These are phyloP conservation scores for Homarus gammarus DNA, from an alignment of 2,888 invertebrate species.

Conservation along the genomic window DNA sequence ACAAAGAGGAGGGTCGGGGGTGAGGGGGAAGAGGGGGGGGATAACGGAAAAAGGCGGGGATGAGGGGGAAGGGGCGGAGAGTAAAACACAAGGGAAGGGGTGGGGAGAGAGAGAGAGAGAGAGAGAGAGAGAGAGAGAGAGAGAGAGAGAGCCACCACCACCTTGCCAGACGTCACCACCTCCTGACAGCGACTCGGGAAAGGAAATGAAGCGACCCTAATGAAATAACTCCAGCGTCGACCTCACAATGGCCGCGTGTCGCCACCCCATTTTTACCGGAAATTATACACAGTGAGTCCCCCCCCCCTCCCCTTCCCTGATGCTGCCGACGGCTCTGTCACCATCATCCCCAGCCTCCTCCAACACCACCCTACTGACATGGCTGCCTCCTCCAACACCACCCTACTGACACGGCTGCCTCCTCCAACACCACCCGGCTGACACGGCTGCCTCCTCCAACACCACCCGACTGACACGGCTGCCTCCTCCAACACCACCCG, in stretches of 20 bases:
- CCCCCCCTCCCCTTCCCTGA: too few species aligned
- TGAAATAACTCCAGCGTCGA: conserved; percentile 17
- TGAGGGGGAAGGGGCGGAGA: neutral
- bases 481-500: too few species aligned
- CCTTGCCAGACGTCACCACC: conserved; percentile 9
- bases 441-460: too few species aligned
- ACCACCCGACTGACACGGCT: too few species aligned
- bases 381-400: too few species aligned
- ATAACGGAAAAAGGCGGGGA: neutral
- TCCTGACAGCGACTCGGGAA: conserved; percentile 24
- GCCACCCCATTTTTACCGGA: conserved; percentile 31
- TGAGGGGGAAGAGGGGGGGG: neutral
- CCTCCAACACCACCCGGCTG: too few species aligned
- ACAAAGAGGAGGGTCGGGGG: neutral
- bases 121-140: neutral
- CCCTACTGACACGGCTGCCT: too few species aligned
- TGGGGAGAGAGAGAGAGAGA: neutral
- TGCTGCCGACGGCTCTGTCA: too few species aligned
- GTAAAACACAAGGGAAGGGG: conserved; percentile 4
- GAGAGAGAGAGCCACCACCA: neutral
- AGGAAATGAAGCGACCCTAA: conserved; percentile 42
- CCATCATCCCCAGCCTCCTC: neutral
- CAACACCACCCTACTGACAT: too few species aligned
- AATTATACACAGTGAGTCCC: conserved; percentile 25
- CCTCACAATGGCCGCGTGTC: conserved; percentile 39